Percentiles rank a stretch among this genome's conserved stretches.
Conservation (phyloP, 35 echinoderm and acorn worm genomes). For the Ophioderma brevispina region DNA sequence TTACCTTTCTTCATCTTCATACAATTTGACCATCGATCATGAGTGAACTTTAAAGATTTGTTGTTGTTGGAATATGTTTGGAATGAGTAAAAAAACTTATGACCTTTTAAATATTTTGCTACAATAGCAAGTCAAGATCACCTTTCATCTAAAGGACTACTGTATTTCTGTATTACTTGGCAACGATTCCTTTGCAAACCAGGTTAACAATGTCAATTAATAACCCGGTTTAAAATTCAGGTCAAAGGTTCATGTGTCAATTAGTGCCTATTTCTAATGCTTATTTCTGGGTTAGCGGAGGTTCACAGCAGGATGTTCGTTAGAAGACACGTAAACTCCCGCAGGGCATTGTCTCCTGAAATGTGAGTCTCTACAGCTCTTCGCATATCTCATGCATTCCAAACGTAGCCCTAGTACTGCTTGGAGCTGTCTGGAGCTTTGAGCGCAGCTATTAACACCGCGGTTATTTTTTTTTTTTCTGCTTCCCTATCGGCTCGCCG, state of each 20-base stretch:
- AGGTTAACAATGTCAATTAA: too few relatives aligned
- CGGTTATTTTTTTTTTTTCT: background rate
- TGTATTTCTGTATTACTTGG: too few relatives aligned
- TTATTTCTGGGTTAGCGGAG: background rate
- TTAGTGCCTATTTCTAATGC: background rate
- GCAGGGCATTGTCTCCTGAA: background rate
- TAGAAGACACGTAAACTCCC: background rate
- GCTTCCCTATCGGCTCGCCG: background rate
- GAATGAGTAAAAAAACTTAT: too few relatives aligned
- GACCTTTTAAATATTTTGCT: too few relatives aligned
- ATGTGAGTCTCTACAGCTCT: background rate
- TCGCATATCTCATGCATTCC: background rate
- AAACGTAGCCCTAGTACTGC: background rate
- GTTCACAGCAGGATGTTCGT: background rate
- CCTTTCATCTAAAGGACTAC: too few relatives aligned
- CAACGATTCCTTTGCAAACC: too few relatives aligned
- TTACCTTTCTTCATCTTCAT: too few relatives aligned
- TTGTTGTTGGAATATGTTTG: too few relatives aligned
- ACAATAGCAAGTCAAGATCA: too few relatives aligned
- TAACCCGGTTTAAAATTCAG: background rate
- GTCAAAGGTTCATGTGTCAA: background rate
- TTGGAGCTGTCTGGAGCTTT: background rate
- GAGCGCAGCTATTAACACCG: background rate
- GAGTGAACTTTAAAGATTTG: too few relatives aligned
- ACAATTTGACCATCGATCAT: too few relatives aligned